Evolutionary conservation across 1,140 invertebrate genomes (phyloP).

Genomic region (Drosophila nigromelanica): DNA sequence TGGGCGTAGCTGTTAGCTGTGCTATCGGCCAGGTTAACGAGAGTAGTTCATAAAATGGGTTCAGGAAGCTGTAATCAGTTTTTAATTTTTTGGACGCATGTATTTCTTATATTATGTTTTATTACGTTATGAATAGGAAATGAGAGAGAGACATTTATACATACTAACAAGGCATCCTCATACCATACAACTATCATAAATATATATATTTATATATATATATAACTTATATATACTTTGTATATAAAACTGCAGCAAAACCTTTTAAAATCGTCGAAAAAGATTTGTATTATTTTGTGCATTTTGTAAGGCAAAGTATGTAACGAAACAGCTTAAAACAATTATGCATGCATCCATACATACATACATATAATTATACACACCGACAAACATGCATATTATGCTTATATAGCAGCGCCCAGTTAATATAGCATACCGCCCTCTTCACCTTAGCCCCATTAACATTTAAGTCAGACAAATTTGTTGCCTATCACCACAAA

Average conservation of each 20-base stretch:
- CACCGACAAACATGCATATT: conserved; percentile 24
- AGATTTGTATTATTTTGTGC: conserved; percentile 76
- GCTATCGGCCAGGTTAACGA: conserved; percentile 49
- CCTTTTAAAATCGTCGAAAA: conserved; percentile 56
- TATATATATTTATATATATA: conserved; percentile 47
- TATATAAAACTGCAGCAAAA: conserved; percentile 68
- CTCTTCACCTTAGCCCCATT: conserved; percentile 6
- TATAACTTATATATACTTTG: conserved; percentile 67
- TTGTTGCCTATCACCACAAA: conserved; percentile 30
- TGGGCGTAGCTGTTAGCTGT: conserved; percentile 54
- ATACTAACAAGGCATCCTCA: conserved; percentile 58
- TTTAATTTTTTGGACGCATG: conserved; percentile 15
- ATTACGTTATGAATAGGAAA: conserved; percentile 52
- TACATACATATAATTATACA: conserved; percentile 39
- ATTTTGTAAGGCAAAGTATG: conserved; percentile 67
- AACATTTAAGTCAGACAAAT: conserved; percentile 32
- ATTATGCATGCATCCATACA: conserved; percentile 25
- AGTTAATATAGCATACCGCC: conserved; percentile 28
- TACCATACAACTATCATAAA: conserved; percentile 49
- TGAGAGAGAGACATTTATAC: conserved; percentile 50
- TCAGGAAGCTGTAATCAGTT: conserved; percentile 15
- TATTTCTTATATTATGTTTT: conserved; percentile 48
- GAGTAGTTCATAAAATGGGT: conserved; percentile 26
- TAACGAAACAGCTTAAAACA: conserved; percentile 33
- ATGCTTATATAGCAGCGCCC: conserved; percentile 45